These are phyloP conservation scores for Leptopilina boulardi DNA, from an alignment of 1,140 invertebrate genomes.

Conservation along the genomic window DNA sequence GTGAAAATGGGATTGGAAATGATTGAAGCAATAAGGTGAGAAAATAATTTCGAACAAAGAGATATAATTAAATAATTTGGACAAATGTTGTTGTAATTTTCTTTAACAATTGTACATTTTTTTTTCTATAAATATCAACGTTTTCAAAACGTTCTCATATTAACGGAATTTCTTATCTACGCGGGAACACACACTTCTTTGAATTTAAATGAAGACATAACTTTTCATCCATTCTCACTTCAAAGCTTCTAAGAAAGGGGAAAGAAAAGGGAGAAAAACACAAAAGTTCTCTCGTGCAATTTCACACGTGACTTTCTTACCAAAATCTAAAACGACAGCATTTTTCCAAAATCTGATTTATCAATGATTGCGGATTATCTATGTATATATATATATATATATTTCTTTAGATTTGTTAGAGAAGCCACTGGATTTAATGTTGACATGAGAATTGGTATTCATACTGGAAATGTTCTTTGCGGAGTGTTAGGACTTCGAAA, in stretches of 20 bases:
- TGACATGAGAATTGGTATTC: conserved; percentile 96
- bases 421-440: conserved; percentile 93
- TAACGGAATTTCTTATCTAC: conserved; percentile 31
- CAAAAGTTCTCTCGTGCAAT: neutral
- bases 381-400: too few relatives aligned
- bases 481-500: conserved; percentile 96
- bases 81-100: neutral
- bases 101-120: neutral
- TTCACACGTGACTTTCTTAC: conserved; percentile 14
- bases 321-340: neutral
- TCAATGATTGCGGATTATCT: neutral
- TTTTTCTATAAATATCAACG: conserved; percentile 5
- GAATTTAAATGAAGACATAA: conserved; percentile 31
- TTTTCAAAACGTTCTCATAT: conserved; percentile 11
- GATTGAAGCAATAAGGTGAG: conserved; percentile 95
- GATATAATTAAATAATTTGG: too few relatives aligned
- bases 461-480: conserved; percentile 95
- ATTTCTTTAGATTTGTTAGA: conserved; percentile 86
- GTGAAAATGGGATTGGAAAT: conserved; percentile 98
- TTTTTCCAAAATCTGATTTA: neutral
- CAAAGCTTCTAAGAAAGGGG: neutral
- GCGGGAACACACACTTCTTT: neutral
- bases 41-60: neutral
- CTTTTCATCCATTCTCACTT: conserved; percentile 21
- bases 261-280: neutral